Conservation (phyloP, 2,888 invertebrate genomes). For the Drosophila histrio region DNA sequence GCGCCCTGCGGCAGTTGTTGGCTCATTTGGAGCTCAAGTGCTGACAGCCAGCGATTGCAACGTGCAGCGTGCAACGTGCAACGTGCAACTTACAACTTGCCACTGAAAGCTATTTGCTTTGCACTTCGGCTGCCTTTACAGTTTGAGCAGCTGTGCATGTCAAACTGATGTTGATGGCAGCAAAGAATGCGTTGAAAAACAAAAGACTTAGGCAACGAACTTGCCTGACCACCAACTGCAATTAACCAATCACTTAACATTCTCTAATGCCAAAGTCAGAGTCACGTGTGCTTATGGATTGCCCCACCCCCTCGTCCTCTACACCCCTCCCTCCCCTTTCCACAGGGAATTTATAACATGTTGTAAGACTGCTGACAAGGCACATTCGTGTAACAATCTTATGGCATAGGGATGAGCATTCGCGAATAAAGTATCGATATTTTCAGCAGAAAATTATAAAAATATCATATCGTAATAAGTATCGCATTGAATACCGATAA, state of each 20-base stretch:
- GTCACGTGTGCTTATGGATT: conserved; percentile 24
- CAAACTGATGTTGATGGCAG: conserved; percentile 5
- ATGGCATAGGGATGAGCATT: too few species aligned
- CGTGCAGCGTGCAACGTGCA: background rate
- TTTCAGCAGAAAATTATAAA: too few species aligned
- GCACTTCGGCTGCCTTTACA: conserved; percentile 20
- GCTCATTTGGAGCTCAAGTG: conserved; percentile 60
- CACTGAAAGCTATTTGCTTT: conserved; percentile 41
- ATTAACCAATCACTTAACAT: conserved; percentile 77
- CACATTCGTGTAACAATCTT: conserved; percentile 12
- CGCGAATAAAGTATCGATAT: too few species aligned
- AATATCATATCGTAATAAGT: too few species aligned
- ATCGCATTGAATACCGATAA: too few species aligned
- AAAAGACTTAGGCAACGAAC: conserved; percentile 67
- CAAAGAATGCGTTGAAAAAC: conserved; percentile 17
- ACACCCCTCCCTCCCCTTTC: background rate
- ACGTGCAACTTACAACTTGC: conserved; percentile 39
- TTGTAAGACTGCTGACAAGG: conserved; percentile 10
- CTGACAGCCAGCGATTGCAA: conserved; percentile 47
- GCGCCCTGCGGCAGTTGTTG: conserved; percentile 33
- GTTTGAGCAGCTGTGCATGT: conserved; percentile 9
- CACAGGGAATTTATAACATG: conserved; percentile 40
- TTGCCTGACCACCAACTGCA: conserved; percentile 26
- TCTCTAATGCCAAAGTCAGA: conserved; percentile 61
- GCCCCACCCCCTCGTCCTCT: background rate